Base-by-base conservation (phyloP, 2,888 invertebrate species). In the Lasiommata megera region DNA sequence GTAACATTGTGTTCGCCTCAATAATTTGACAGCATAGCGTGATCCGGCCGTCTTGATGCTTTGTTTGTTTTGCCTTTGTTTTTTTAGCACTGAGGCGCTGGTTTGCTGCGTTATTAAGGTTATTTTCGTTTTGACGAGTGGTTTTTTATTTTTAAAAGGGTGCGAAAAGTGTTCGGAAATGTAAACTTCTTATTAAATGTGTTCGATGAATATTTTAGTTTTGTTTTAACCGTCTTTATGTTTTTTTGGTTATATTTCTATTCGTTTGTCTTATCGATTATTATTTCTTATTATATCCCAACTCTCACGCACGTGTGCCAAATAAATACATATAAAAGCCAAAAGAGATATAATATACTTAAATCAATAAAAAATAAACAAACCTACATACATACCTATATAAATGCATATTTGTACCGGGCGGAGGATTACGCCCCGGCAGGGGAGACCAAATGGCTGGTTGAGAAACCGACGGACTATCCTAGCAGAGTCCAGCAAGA, bases 1-100 rank as follows among this genome's bases (percentile, higher is more conserved):
- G 51, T 68, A 67, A 66, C 58, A 69, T 71, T 67, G 56, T 66
- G 64, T 66, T 64, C 65, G 69, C 69, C 65, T 69, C 66, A 67
- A 63, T 66, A 65, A 64, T 61, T 62, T 67, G 67, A 70, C 68
- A 66, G 63, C 40, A 51, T 64, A 62, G 65, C 66, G 64, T 67
- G 67, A 60, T 56, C 43, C 47, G 57, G 43, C 55, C 51, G 62
- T 54, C 58, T 66, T 66, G 64, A 63, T 59, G 63, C 54, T 62
- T 65, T 56, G 36, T 50, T 62, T 61, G 56, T 58, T 65, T 64
- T 55, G 54, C 55, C 44, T 40, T 16, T 51, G 46, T 47, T 46
- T 55, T n/a, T 37, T 52, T 41, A 37, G 50, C 46, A 40, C 53
- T 12, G 36, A 18, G 41, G 52, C 29, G 17, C 52, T 37, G 50